A percentile compares a stretch with the other conserved stretches of the same genome.
Evolutionary conservation across 2,113 vertebrate species (phyloP).

Genomic region (Leucoraja erinaceus): DNA sequence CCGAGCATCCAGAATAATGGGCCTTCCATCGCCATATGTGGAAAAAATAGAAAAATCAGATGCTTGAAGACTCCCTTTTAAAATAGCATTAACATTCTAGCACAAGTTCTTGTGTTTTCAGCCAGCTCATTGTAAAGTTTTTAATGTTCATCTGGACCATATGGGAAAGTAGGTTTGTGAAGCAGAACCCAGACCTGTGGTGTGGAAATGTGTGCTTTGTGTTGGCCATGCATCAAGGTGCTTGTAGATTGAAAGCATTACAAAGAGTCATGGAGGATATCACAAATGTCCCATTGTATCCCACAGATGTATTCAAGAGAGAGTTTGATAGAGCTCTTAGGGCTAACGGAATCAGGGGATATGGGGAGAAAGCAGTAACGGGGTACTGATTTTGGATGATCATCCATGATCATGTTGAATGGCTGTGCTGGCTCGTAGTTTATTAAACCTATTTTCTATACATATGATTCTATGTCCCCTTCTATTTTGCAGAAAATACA

Average conservation of each 20-base stretch:
- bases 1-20: background rate
- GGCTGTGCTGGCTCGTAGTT: too few relatives aligned
- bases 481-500: too few relatives aligned
- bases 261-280: background rate
- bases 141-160: background rate
- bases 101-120: background rate
- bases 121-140: constrained; percentile 3
- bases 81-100: background rate
- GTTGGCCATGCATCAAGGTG: background rate
- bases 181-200: background rate
- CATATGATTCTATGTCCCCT: too few relatives aligned
- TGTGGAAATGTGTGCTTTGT: background rate
- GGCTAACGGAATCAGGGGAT: too few relatives aligned
- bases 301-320: too few relatives aligned
- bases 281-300: background rate
- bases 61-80: background rate
- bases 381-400: too few relatives aligned
- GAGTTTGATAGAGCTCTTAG: too few relatives aligned
- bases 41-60: constrained; percentile 28
- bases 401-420: too few relatives aligned
- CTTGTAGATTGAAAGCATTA: background rate
- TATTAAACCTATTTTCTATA: too few relatives aligned
- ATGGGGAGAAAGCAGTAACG: too few relatives aligned
- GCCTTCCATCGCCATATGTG: background rate
- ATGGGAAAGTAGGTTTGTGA: background rate